Evolutionary conservation across 2,113 vertebrate species (phyloP).

Genomic region (Mesembrinibis cayennensis): DNA sequence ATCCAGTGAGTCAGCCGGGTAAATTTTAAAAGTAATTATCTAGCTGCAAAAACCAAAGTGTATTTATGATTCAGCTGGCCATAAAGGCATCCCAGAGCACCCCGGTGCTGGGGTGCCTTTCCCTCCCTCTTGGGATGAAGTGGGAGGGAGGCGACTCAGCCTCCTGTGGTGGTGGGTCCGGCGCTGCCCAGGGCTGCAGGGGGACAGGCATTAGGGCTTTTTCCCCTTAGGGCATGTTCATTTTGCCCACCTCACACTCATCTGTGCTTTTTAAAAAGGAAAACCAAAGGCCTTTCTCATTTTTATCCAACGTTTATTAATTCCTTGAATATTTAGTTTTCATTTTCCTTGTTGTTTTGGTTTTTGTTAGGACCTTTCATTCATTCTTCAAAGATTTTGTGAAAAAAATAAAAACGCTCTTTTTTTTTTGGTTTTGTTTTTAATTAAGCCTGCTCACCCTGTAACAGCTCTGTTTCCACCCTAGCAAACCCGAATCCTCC

Average conservation of each 20-base stretch:
- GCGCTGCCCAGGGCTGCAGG: background rate
- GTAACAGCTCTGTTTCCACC: background rate
- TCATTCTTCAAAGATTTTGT: background rate
- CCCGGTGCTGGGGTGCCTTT: background rate
- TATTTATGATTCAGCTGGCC: background rate
- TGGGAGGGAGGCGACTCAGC: accelerated
- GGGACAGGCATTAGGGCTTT: background rate
- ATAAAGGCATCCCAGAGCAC: background rate
- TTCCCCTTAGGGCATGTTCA: background rate
- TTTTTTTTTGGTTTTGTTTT: background rate
- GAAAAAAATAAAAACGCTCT: background rate
- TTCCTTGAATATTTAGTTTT: background rate
- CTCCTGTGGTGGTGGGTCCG: background rate
- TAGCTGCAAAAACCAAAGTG: background rate
- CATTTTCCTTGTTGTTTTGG: background rate
- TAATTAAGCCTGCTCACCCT: background rate
- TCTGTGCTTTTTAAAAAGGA: background rate
- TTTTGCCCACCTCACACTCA: background rate
- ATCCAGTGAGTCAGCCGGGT: background rate
- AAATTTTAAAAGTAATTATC: background rate
- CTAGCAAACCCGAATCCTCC: background rate
- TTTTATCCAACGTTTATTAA: background rate
- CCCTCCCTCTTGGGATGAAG: background rate
- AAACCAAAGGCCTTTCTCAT: background rate
- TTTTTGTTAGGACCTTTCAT: background rate